These are phyloP conservation scores for Phaethon lepturus DNA, from an alignment of 2,113 vertebrate genomes.

Conservation along the genomic window DNA sequence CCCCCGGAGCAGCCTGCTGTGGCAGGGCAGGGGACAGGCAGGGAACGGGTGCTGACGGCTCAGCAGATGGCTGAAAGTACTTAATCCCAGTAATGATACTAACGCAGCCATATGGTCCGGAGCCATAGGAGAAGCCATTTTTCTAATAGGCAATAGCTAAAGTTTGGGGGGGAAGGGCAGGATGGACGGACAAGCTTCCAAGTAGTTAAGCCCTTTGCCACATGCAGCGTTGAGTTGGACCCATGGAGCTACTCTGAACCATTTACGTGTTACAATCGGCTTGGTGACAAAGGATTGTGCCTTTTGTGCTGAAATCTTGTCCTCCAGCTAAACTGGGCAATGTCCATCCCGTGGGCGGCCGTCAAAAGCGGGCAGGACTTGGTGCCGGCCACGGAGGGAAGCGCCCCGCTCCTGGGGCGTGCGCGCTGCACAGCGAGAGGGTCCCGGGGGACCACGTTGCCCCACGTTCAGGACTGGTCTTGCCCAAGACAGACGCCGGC, in stretches of 20 bases:
- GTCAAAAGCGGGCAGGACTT: neutral
- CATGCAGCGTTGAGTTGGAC: neutral
- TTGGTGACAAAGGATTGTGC: neutral
- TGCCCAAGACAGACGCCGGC: neutral
- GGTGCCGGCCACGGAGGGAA: neutral
- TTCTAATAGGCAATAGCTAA: neutral
- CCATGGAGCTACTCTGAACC: neutral
- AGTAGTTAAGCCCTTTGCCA: neutral
- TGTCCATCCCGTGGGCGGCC: neutral
- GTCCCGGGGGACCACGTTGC: fast-evolving
- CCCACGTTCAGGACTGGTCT: neutral
- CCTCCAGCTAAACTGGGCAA: neutral
- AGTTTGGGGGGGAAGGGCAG: neutral
- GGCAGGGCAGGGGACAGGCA: neutral
- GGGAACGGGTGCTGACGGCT: neutral
- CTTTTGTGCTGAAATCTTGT: neutral
- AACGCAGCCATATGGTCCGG: neutral
- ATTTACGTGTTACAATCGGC: neutral
- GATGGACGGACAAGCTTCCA: neutral
- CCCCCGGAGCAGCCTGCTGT: neutral
- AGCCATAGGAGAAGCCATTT: neutral
- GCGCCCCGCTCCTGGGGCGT: fast-evolving
- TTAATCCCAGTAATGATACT: neutral
- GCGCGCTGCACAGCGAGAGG: neutral
- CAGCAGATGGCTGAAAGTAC: neutral